A percentile compares a stretch with the other conserved stretches of the same genome.
phyloP scores from a whole-genome alignment of 2,113 vertebrate species.

The Cyphomyrus discorhynchus region DNA sequence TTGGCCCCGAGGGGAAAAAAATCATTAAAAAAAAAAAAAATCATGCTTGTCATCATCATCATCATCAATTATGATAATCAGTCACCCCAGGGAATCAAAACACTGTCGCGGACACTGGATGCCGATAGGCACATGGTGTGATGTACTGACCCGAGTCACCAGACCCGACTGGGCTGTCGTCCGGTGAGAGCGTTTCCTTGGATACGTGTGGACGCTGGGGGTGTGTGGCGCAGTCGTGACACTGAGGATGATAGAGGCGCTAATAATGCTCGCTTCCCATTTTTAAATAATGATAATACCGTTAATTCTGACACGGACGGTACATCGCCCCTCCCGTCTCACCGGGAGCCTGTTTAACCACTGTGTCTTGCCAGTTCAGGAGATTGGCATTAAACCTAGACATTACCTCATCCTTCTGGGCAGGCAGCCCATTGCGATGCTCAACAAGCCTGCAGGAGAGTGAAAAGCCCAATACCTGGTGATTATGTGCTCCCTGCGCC shows the following conservation, averaged over 20 bases:
- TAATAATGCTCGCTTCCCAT: neutral
- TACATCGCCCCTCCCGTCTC: conserved; percentile 57
- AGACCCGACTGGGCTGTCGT: neutral
- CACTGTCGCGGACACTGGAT: neutral
- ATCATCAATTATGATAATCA: neutral
- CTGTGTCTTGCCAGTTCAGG: conserved; percentile 75
- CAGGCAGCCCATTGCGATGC: conserved; percentile 86
- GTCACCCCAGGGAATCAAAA: neutral
- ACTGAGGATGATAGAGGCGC: neutral
- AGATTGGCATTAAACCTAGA: conserved; percentile 94
- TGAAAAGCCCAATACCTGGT: conserved; percentile 82
- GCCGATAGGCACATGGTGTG: neutral
- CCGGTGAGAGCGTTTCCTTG: neutral
- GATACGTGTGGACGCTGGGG: neutral
- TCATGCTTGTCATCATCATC: neutral
- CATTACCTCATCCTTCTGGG: conserved; percentile 93
- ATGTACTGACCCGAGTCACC: neutral
- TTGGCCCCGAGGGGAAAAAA: neutral
- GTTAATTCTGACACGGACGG: conserved; percentile 44
- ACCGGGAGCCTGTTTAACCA: conserved; percentile 63
- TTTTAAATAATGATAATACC: conserved; percentile 20
- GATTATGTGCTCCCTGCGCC: conserved; percentile 66
- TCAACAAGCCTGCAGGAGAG: conserved; percentile 85
- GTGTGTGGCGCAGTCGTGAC: neutral
- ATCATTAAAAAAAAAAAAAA: neutral